Evolutionary conservation across 2,797 vertebrate genomes (phyloP), one percentile per base, ranked within the genome.

Genomic region (Vultur gryphus): DNA sequence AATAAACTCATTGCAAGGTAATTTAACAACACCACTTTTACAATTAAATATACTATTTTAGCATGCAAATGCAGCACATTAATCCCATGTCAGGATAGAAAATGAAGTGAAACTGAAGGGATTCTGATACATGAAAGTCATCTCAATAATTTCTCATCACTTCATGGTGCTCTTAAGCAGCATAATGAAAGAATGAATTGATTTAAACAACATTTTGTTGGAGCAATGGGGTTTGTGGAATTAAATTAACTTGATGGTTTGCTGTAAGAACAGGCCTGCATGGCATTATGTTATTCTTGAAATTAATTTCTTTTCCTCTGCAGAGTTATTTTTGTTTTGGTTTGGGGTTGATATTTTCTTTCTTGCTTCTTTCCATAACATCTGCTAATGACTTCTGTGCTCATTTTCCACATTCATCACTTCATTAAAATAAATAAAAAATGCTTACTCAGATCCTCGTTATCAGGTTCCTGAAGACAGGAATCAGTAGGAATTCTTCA

Each of bases 1-100:
- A 98, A 98, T 97, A 98, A 98, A 98, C 97, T 97, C 97, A 97
- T 98, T 97, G 97, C 97, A 96, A 98, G 95, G 97, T 98, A 98
- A 98, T 98, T 98, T 98, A 97, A 95, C 97, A 96, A 83, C 94
- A 97, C 75, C 87, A 95, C 89, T 98, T 98, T 97, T 96, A 98
- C 97, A 98, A 98, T 98, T 98, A 98, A 98, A 97, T 97, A 96
- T 96, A 97, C 94, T 97, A 93, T 96, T 98, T 97, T 94, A 96
- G 93, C 97, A 96, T 97, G 97, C 94, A 97, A 98, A 98, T 96
- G 84, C 72, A 97, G 93, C 89, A 97, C 96, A 98, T 98, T 97
- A 98, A 97, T 98, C 95, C 97, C 96, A 85, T 81, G 95, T 97
- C 97, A 98, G 94, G 90, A 77, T 66, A 94, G 95, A 97, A 98